Percentiles rank a stretch among this genome's conserved stretches.
These are phyloP conservation scores for Lypha dubia DNA, from an alignment of 2,888 invertebrate genomes.

Conservation along the genomic window DNA sequence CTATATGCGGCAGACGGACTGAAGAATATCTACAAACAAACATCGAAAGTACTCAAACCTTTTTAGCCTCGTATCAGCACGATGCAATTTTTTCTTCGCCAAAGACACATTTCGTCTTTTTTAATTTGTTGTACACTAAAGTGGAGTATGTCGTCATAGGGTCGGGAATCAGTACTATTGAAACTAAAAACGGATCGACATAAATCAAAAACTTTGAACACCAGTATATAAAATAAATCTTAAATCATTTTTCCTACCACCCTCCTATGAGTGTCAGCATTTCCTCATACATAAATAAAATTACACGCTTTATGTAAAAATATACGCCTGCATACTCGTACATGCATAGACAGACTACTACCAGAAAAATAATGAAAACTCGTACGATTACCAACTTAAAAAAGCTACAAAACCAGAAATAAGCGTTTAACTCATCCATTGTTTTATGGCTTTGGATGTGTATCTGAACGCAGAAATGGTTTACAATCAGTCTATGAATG, in stretches of 20 bases:
- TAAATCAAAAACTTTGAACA: too few relatives aligned
- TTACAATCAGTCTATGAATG: conserved; percentile 46
- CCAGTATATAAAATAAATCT: not conserved
- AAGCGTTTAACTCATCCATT: conserved; percentile 48
- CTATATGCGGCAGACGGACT: too few relatives aligned
- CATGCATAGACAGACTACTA: too few relatives aligned
- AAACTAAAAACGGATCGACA: too few relatives aligned
- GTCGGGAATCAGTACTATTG: too few relatives aligned
- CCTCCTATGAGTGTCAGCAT: conserved; percentile 5
- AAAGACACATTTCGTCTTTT: too few relatives aligned
- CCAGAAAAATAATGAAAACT: conserved; percentile 23
- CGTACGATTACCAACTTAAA: not conserved
- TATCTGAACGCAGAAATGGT: conserved; percentile 21
- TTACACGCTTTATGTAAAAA: conserved; percentile 21
- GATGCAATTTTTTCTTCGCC: too few relatives aligned
- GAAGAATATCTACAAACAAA: too few relatives aligned
- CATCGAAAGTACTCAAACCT: too few relatives aligned
- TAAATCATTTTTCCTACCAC: not conserved
- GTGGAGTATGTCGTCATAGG: too few relatives aligned
- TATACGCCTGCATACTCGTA: not conserved
- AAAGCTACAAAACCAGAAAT: conserved; percentile 32
- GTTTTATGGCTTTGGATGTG: conserved; percentile 45
- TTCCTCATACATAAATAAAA: not conserved
- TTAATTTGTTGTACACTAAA: too few relatives aligned
- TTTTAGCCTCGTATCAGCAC: too few relatives aligned